These are phyloP conservation scores for Panopea generosa DNA, from an alignment of 2,888 invertebrate species.

Conservation along the genomic window DNA sequence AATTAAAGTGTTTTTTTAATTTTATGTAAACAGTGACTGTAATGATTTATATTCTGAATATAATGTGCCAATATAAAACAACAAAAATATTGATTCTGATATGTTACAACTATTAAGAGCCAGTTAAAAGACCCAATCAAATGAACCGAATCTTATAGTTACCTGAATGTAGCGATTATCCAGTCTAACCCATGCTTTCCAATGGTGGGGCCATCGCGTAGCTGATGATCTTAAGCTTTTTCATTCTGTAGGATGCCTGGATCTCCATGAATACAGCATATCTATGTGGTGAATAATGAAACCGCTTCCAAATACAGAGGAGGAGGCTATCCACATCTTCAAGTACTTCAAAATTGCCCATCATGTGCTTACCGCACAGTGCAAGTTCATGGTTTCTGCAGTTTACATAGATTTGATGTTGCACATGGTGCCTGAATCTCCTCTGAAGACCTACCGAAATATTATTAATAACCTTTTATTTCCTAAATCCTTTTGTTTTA, in stretches of 20 bases:
- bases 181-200: conserved; percentile 16
- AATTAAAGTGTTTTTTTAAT: no score
- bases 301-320: conserved; percentile 19
- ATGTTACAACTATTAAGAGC: no score
- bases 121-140: not conserved
- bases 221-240: conserved; percentile 22
- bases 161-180: conserved; percentile 31
- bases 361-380: conserved; percentile 24
- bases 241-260: conserved; percentile 20
- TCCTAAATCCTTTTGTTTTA: no score
- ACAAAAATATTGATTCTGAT: no score
- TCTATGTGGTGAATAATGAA: conserved; percentile 21
- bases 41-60: no score
- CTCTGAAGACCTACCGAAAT: conserved; percentile 29
- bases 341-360: conserved; percentile 6
- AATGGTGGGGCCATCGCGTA: conserved; percentile 35
- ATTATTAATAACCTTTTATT: not conserved
- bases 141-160: not conserved
- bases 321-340: conserved; percentile 17
- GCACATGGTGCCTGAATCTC: conserved; percentile 30
- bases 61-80: no score
- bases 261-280: conserved; percentile 16
- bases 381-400: conserved; percentile 25
- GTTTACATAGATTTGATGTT: conserved; percentile 22
- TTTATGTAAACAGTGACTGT: no score